phyloP scores from a whole-genome alignment of 2,113 vertebrate genomes.

The Tragelaphus buxtoni region DNA sequence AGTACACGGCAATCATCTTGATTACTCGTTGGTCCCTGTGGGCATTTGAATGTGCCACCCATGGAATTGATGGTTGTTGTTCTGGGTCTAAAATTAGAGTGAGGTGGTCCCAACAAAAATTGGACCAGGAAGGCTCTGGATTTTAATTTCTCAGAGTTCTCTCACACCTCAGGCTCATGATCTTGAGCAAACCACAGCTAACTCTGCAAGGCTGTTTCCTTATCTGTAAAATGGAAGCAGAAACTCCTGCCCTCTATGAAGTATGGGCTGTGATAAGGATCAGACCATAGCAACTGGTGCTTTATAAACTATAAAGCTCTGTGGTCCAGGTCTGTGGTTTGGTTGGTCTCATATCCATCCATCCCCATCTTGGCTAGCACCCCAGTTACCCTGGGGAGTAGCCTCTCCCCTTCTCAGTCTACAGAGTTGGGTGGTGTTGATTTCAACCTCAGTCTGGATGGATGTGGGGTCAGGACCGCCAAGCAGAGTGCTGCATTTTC shows the following conservation, averaged over 20 bases:
- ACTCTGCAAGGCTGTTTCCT: not conserved
- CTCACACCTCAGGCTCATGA: not conserved
- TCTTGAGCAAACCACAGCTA: not conserved
- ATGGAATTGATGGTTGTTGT: not conserved
- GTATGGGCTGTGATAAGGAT: not conserved
- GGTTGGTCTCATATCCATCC: not conserved
- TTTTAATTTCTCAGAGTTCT: not conserved
- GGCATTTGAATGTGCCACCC: not conserved
- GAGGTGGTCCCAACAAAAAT: not conserved
- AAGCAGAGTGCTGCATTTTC: not conserved
- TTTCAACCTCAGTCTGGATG: not conserved
- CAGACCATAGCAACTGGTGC: not conserved
- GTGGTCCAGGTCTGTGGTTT: not conserved
- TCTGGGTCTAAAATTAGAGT: not conserved
- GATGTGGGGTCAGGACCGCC: not conserved
- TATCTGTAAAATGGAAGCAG: not conserved
- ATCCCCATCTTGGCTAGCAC: not conserved
- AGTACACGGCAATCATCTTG: not conserved
- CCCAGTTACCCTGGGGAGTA: not conserved
- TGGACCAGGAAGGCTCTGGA: not conserved
- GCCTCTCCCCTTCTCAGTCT: not conserved
- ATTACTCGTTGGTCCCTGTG: not conserved
- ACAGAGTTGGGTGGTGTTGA: not conserved
- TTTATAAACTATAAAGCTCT: not conserved
- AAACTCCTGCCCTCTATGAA: not conserved